These are phyloP conservation scores for Oreotragus oreotragus DNA, from an alignment of 2,113 vertebrate genomes.

Conservation along the genomic window DNA sequence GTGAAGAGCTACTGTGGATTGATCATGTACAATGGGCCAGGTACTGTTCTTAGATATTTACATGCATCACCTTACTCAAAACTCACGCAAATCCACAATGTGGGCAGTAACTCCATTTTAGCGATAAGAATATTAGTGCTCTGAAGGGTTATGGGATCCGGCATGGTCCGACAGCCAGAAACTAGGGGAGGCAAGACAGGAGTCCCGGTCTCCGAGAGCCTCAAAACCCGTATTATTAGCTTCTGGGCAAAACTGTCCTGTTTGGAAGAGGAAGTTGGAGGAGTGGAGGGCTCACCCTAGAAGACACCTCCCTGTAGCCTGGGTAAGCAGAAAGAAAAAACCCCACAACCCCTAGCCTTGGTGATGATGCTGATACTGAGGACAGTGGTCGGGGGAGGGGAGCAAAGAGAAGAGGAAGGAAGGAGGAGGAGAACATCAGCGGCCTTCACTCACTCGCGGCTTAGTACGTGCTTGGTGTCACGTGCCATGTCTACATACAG, in stretches of 20 bases:
- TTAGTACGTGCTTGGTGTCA: fast-evolving
- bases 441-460: fast-evolving
- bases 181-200: neutral
- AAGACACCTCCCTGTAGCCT: neutral
- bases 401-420: fast-evolving
- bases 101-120: neutral
- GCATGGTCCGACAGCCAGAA: neutral
- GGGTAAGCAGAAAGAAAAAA: neutral
- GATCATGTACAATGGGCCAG: neutral
- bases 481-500: fast-evolving
- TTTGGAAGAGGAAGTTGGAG: neutral
- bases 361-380: neutral
- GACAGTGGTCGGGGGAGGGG: fast-evolving
- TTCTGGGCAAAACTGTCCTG: neutral
- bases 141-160: neutral
- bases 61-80: neutral
- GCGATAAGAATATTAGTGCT: neutral
- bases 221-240: neutral
- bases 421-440: fast-evolving
- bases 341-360: neutral
- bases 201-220: neutral
- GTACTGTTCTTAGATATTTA: neutral
- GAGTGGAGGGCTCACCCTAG: fast-evolving
- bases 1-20: fast-evolving
- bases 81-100: neutral